phyloP scores from a whole-genome alignment of 2,797 vertebrate genomes.

The Ctenochaetus hawaiiensis region DNA sequence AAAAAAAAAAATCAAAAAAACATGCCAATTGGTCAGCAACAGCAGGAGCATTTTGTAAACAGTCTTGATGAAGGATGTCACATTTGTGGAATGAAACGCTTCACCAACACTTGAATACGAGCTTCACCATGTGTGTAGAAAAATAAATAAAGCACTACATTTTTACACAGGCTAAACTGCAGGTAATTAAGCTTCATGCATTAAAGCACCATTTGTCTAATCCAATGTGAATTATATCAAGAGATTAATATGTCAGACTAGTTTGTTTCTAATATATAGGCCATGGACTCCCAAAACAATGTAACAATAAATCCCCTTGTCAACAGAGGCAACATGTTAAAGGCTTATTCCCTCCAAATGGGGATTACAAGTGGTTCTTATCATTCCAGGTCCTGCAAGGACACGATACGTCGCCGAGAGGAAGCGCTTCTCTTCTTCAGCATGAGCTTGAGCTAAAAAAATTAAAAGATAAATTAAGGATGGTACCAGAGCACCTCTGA shows the following conservation, averaged over 20 bases:
- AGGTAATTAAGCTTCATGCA: conserved; percentile 16
- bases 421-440: conserved; percentile 87
- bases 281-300: conserved; percentile 61
- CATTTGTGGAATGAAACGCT: conserved; percentile 27
- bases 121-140: not conserved
- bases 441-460: conserved; percentile 85
- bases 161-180: conserved; percentile 24
- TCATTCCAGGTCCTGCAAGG: conserved; percentile 87
- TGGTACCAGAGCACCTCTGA: not conserved
- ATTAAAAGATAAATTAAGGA: not conserved
- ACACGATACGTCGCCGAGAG: conserved; percentile 82
- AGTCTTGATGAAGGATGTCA: not conserved
- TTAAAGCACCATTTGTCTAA: conserved; percentile 44
- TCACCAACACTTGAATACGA: conserved; percentile 4
- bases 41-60: conserved; percentile 17
- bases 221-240: conserved; percentile 59
- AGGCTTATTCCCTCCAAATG: conserved; percentile 64
- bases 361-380: conserved; percentile 76
- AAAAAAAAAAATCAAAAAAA: not conserved
- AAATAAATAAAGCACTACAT: conserved; percentile 41
- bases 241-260: conserved; percentile 23
- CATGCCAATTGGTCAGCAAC: conserved; percentile 1
- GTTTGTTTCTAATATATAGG: conserved; percentile 33
- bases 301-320: conserved; percentile 70
- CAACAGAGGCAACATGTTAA: conserved; percentile 62